Conservation (phyloP, 2,113 vertebrate genomes). For the Steatornis caripensis region DNA sequence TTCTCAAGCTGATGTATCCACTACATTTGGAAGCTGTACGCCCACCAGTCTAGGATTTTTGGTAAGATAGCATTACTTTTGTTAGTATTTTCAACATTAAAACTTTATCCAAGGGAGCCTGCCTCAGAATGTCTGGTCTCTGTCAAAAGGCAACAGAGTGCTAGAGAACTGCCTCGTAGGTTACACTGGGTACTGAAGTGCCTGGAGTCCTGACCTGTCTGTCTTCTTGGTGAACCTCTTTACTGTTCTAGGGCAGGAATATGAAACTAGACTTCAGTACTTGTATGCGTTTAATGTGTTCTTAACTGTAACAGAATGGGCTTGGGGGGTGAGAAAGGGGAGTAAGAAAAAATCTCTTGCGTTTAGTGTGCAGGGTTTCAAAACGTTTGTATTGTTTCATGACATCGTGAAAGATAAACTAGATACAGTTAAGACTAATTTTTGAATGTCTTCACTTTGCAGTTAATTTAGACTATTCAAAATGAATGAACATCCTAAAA, state of each 20-base stretch:
- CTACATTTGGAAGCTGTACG: background rate
- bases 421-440: background rate
- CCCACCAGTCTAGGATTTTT: constrained; percentile 5
- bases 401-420: background rate
- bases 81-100: background rate
- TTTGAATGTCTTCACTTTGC: background rate
- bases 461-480: constrained; percentile 56
- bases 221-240: background rate
- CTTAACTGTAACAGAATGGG: background rate
- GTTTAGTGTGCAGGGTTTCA: background rate
- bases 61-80: background rate
- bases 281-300: background rate
- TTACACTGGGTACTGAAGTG: background rate
- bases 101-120: background rate
- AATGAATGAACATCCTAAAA: constrained; percentile 84
- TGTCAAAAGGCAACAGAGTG: background rate
- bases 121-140: background rate
- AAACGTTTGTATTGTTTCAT: background rate
- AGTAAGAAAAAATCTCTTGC: background rate
- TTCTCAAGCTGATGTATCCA: background rate
- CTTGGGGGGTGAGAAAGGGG: background rate
- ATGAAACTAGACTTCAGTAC: background rate
- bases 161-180: background rate
- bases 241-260: background rate
- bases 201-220: background rate